A percentile compares a stretch with the other conserved stretches of the same genome.
Conservation (phyloP, 2,113 vertebrate genomes). For the Irena cyanogastra region DNA sequence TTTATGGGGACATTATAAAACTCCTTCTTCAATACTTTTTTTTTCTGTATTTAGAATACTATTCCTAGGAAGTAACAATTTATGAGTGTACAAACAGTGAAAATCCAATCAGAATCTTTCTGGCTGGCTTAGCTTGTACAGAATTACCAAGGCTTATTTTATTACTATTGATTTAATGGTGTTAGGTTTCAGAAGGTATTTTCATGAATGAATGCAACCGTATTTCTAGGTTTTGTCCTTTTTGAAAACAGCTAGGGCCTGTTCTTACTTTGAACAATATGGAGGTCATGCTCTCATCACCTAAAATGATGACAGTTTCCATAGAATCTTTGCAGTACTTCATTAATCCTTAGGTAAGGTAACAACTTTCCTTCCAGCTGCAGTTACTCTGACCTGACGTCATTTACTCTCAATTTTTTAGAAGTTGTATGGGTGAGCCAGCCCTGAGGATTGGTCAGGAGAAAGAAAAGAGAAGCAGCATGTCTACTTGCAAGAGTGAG, state of each 20-base stretch:
- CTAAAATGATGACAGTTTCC: neutral
- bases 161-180: neutral
- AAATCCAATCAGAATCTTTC: slow-evolving; percentile 13
- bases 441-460: neutral
- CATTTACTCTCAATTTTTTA: neutral
- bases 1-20: neutral
- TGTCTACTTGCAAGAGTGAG: neutral
- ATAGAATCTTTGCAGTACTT: neutral
- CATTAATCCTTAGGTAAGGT: neutral
- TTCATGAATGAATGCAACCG: neutral
- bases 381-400: neutral
- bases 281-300: neutral
- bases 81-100: neutral
- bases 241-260: neutral
- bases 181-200: neutral
- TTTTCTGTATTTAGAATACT: neutral
- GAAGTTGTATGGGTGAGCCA: neutral
- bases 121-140: neutral
- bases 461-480: neutral
- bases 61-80: neutral
- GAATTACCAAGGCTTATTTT: neutral
- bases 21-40: neutral
- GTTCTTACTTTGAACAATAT: neutral
- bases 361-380: neutral
- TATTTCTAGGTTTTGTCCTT: neutral